Conservation (phyloP, 2,113 vertebrate species). For the Rousettus leschenaultii region DNA sequence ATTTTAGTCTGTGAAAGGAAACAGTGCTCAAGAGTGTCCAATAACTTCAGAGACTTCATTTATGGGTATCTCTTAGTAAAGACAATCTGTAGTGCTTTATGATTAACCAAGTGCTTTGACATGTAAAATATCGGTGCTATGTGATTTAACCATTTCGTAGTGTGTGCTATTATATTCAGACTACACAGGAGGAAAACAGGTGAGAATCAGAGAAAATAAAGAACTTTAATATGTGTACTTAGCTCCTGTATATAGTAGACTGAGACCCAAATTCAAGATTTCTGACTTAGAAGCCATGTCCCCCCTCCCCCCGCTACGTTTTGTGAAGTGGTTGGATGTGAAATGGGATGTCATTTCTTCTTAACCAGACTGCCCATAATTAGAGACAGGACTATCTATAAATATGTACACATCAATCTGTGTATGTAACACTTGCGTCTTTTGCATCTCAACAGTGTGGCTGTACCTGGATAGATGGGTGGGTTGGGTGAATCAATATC, state of each 20-base stretch:
- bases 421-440: not conserved
- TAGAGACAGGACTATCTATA: not conserved
- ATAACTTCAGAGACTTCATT: not conserved
- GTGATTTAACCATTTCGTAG: not conserved
- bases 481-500: not conserved
- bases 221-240: not conserved
- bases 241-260: not conserved
- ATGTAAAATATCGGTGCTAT: not conserved
- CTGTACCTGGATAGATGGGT: too few relatives aligned
- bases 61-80: conserved; percentile 14
- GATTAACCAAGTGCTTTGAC: not conserved
- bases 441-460: not conserved
- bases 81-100: not conserved
- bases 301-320: too few relatives aligned
- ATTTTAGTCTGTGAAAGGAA: not conserved
- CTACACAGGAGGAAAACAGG: not conserved
- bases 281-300: not conserved
- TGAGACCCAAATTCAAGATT: not conserved
- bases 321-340: conserved; percentile 10
- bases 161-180: not conserved
- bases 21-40: not conserved
- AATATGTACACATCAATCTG: not conserved
- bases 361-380: not conserved
- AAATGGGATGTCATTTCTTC: conserved; percentile 12
- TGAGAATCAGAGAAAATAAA: not conserved